These are phyloP conservation scores for Phortica okadai DNA, from an alignment of 2,888 invertebrate species.

Conservation along the genomic window DNA sequence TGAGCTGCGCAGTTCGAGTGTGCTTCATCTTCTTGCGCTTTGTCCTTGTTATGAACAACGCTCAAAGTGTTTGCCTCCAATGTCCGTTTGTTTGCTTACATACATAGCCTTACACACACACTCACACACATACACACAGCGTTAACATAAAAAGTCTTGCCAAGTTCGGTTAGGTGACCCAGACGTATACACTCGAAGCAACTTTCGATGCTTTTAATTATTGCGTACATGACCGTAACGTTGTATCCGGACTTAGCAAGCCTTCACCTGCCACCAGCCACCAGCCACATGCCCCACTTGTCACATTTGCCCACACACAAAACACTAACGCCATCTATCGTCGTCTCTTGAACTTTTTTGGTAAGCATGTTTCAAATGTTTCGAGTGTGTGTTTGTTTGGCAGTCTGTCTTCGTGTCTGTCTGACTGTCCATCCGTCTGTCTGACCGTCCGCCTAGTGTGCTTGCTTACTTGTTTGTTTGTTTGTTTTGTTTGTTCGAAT, in stretches of 20 bases:
- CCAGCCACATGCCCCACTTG: too few relatives aligned
- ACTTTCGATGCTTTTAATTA: slow-evolving; percentile 70
- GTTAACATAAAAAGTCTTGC: background rate
- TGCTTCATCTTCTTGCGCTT: slow-evolving; percentile 23
- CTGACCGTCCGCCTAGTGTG: background rate
- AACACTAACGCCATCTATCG: too few relatives aligned
- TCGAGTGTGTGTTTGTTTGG: slow-evolving; percentile 19
- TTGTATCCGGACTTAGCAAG: slow-evolving; percentile 61
- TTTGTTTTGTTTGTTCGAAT: slow-evolving; percentile 44
- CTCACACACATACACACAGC: slow-evolving; percentile 41
- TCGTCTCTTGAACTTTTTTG: slow-evolving; percentile 12
- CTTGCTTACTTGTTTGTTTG: background rate
- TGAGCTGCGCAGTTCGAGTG: slow-evolving; percentile 8
- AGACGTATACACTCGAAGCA: background rate
- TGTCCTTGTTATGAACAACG: slow-evolving; percentile 10
- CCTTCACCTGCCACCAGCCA: background rate
- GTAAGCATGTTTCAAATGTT: slow-evolving; percentile 22
- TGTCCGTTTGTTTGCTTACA: slow-evolving; percentile 18
- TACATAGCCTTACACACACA: slow-evolving; percentile 21
- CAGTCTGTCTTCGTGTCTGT: too few relatives aligned
- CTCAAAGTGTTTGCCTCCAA: slow-evolving; percentile 22
- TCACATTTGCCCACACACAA: too few relatives aligned
- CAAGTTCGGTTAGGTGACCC: slow-evolving; percentile 6
- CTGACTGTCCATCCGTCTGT: background rate
- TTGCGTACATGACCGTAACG: slow-evolving; percentile 69